phyloP scores from a whole-genome alignment of 2,797 vertebrate species.

The Paramormyrops hopkinsi region DNA sequence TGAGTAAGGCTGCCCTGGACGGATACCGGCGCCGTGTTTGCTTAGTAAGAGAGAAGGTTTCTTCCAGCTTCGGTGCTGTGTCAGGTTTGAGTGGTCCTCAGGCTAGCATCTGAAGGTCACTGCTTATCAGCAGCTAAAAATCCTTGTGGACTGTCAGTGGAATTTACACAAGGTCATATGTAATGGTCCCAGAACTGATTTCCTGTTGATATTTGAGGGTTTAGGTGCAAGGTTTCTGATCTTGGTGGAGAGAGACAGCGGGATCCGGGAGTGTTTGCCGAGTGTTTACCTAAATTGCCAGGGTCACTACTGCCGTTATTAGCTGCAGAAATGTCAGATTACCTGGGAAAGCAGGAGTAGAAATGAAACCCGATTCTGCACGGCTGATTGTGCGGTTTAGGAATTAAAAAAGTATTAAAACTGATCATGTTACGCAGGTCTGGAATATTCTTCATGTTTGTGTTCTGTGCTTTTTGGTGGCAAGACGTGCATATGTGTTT shows the following conservation, averaged over 20 bases:
- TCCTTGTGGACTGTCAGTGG: slow-evolving; percentile 29
- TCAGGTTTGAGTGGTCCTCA: slow-evolving; percentile 28
- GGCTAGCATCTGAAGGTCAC: slow-evolving; percentile 25
- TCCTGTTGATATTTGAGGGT: slow-evolving; percentile 17
- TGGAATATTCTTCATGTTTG: background rate
- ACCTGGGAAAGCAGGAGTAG: background rate
- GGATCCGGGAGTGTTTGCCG: background rate
- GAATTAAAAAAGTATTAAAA: background rate
- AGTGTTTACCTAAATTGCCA: background rate
- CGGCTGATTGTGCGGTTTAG: background rate
- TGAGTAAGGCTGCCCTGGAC: background rate
- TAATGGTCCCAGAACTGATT: slow-evolving; percentile 27
- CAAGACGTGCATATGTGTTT: background rate
- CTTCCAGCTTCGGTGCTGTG: slow-evolving; percentile 12
- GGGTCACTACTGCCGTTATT: background rate
- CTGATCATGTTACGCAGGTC: background rate
- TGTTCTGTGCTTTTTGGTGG: background rate
- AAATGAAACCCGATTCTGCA: background rate
- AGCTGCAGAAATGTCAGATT: background rate
- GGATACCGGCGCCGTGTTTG: slow-evolving; percentile 4
- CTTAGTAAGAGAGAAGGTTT: slow-evolving; percentile 24
- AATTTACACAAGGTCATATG: slow-evolving; percentile 23
- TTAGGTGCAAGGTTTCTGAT: background rate
- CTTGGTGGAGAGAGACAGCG: background rate
- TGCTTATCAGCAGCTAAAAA: slow-evolving; percentile 29